Evolutionary conservation across 1,140 invertebrate genomes (phyloP), one percentile per base, ranked within the genome.

Genomic region (Drosophila ercepeae): DNA sequence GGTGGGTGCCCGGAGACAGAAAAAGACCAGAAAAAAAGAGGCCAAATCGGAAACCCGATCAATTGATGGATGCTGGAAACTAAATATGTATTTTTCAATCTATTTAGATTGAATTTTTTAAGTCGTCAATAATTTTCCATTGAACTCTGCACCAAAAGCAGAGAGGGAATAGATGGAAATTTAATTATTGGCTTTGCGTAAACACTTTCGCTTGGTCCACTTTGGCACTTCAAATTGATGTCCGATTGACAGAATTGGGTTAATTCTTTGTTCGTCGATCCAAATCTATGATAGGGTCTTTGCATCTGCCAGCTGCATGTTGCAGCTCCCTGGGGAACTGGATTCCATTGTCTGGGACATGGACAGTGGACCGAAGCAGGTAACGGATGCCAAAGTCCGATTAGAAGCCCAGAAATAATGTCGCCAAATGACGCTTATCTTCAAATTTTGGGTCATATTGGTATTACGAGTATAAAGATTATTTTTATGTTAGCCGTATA

Each of bases 221-320:
- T 74, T 74, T 39, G 70, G 45, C 59, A 21, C 44, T 51, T 74
- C 70, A 50, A 74, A 64, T 74, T 74, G 59, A 73, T 51, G 53
- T 32, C 41, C 60, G 50, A 74, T 44, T 73, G 81, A 88, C 81
- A 81, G 59, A 77, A 69, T 82, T 50, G 60, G 77, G 82, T 82
- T 88, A 77, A 77, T 77, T 82, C 81, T 82, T 86, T 88, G 81
- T 86, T 69, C 36, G 51, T 23, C 49, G 79, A 86, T 83, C 79
- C 64, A 81, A 71, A 69, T 34, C 16, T 57, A 44, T 60, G 81
- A 84, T 84, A 84, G 82, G 8, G 7, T 41, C 49, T 64, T 67
- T 23, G 61, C 48, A 42, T 58, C 50, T 63, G 18, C 53, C 67
- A 73, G 70, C 58, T 73, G 50, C 63, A 44, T 8, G 4, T 21